Evolutionary conservation across 2,888 invertebrate genomes (phyloP).

Genomic region (Octodonta nipae): DNA sequence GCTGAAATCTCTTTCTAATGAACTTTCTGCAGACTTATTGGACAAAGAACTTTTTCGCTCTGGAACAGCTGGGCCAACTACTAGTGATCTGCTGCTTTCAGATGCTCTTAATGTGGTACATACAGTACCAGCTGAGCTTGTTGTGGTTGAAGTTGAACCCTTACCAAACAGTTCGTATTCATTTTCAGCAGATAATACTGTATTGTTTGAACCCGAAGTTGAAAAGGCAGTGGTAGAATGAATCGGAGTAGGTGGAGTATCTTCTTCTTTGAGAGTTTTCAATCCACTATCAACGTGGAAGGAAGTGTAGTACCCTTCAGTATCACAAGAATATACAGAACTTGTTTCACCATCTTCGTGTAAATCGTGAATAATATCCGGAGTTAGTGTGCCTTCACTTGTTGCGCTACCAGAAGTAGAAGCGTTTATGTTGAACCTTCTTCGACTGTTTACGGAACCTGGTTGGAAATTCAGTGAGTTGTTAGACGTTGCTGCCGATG

Average conservation of each 20-base stretch:
- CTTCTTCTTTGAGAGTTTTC: conserved; percentile 67
- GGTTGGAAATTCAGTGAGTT: conserved; percentile 52
- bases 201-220: conserved; percentile 53
- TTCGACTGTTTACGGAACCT: conserved; percentile 56
- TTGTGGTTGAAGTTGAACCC: conserved; percentile 81
- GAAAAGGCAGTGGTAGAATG: conserved; percentile 58
- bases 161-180: conserved; percentile 85
- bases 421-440: conserved; percentile 49
- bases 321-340: conserved; percentile 89
- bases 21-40: conserved; percentile 39
- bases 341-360: conserved; percentile 77
- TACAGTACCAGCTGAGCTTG: conserved; percentile 80
- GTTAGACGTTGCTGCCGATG: conserved; percentile 53
- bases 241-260: conserved; percentile 58
- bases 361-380: conserved; percentile 66
- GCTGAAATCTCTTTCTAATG: conserved; percentile 31
- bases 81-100: conserved; percentile 48
- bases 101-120: conserved; percentile 68
- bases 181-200: conserved; percentile 62
- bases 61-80: conserved; percentile 62
- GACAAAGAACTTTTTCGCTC: conserved; percentile 67
- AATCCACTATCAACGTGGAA: conserved; percentile 93
- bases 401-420: conserved; percentile 72
- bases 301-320: conserved; percentile 94
- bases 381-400: conserved; percentile 72